Base-by-base conservation (phyloP, 2,888 invertebrate genomes). In the Caenorhabditis panamensis region DNA sequence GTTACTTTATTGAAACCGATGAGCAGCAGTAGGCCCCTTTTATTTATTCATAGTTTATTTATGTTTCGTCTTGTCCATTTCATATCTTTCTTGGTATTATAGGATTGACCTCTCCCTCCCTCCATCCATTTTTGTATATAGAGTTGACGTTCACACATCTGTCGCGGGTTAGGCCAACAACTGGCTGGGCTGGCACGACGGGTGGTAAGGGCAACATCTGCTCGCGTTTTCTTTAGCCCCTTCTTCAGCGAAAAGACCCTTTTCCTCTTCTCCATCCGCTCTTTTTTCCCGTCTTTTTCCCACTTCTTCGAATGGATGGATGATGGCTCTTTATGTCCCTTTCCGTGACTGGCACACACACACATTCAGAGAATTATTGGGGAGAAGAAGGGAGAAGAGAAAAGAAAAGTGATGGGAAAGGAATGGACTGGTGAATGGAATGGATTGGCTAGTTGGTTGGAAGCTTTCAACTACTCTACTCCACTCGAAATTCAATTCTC, bases 1-100 rank as follows among this genome's bases (percentile, higher is more conserved):
- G 71, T 31, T 76, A 77, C 64, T 82, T 78, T 31, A 67, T 82
- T 13, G 82, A 82, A 20, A 54, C 62, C 20, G 82, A 82, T 18
- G 69, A 63, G 36, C 72, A 64, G 63, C 56, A 75, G 67, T 63
- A 53, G 24, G 18, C 41, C 16, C 13, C 20, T n/a, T 68, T 51
- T 13, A 37, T 31, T 36, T 51, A 11, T 22, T 49, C 22, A 47
- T 24, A 41, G 20, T 44, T 37, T 36, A 59, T 11, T 13, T 13
- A 41, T 41, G 13, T 41, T 41, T 41, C 5, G 5, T 41, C 41
- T 41, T 41, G 11, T 41, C 13, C 41, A 6, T 13, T n/a, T n/a
- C n/a, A n/a, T 11, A 41, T n/a, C 22, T 24, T 61, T 36, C 41
- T 20, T 16, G 31, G 31, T 31, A 31, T 31, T 31, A 31, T 59